Evolutionary conservation across 2,113 vertebrate genomes (phyloP), one percentile per base, ranked within the genome.

Genomic region (Illadopsis cleaveri): DNA sequence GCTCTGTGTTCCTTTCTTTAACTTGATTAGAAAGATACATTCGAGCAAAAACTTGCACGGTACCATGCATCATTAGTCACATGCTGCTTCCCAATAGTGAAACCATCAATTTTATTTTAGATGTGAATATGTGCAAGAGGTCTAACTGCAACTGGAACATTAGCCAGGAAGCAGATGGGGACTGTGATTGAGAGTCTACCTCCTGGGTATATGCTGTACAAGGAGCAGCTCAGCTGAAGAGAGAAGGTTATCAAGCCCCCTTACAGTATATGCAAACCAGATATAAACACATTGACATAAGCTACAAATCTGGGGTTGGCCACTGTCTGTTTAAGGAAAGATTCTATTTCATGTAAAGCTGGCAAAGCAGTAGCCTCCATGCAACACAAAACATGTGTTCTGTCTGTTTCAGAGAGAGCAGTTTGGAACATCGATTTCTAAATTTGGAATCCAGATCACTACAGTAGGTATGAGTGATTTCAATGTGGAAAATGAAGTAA

Each of bases 101-200:
- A 82, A 82, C 64, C 89, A 95, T 95, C 81, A 22, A 66, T 96
- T 95, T 93, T 83, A 47, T 81, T 90, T 71, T 51, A 72, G 89
- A 94, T 76, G 77, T 79, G 80, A 91, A n/a, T 86, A 82, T 38
- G 69, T 89, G 83, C 77, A 90, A 78, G 81, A 92, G 44, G 73
- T 85, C 82, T 80, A 50, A 78, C 62, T 79, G 37, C 53, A 94
- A 77, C 38, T 91, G 93, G 73, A 89, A 87, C 72, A 57, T 82
- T 70, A 93, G 77, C 90, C 81, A 95, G 85, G 90, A 79, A 97
- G 58, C 94, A 97, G 96, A 97, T 96, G 96, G 95, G 57, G 73
- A 71, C 57, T 87, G 82, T 92, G 96, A 96, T 87, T 82, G 80
- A 93, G 80, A 48, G 53, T 31, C 60, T 72, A 57, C 86, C 93